Percentiles rank a stretch among this genome's conserved stretches.
Conservation (phyloP, 2,888 invertebrate genomes). For the Xestoiulus laeticollis region DNA sequence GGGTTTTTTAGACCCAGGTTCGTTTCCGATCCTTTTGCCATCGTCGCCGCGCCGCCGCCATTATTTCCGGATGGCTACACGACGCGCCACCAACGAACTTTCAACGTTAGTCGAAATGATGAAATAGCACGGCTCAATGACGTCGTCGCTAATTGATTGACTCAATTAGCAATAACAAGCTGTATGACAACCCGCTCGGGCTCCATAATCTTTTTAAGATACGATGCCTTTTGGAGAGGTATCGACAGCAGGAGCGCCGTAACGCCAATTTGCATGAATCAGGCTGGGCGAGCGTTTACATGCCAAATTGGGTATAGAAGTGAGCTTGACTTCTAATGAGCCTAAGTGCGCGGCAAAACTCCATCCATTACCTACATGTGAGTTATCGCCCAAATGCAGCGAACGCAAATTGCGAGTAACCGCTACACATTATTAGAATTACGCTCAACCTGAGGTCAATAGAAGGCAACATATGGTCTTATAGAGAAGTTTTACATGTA, state of each 20-base stretch:
- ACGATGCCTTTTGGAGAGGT: not conserved
- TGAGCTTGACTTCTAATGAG: constrained; percentile 1
- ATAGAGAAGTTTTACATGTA: not conserved
- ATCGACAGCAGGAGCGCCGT: not conserved
- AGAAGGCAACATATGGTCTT: not conserved
- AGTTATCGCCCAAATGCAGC: not conserved
- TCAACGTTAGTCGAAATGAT: constrained; percentile 7
- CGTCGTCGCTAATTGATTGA: constrained; percentile 48
- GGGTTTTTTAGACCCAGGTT: not conserved
- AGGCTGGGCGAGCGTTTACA: not conserved
- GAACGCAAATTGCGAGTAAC: not conserved
- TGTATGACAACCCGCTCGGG: constrained; percentile 18
- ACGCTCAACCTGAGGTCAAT: not conserved
- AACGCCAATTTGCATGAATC: not conserved
- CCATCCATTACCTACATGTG: not conserved
- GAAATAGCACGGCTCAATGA: constrained; percentile 48
- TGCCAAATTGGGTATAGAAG: not conserved
- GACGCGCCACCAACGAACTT: not conserved
- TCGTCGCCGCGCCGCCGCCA: not conserved
- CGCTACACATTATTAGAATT: not conserved
- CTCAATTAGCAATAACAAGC: constrained; percentile 49
- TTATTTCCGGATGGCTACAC: not conserved
- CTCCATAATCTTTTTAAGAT: not conserved
- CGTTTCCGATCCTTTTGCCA: not conserved
- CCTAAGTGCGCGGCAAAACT: not conserved